Evolutionary conservation across 2,797 vertebrate genomes (phyloP).

Genomic region (Parauchenoglanis ngamensis): DNA sequence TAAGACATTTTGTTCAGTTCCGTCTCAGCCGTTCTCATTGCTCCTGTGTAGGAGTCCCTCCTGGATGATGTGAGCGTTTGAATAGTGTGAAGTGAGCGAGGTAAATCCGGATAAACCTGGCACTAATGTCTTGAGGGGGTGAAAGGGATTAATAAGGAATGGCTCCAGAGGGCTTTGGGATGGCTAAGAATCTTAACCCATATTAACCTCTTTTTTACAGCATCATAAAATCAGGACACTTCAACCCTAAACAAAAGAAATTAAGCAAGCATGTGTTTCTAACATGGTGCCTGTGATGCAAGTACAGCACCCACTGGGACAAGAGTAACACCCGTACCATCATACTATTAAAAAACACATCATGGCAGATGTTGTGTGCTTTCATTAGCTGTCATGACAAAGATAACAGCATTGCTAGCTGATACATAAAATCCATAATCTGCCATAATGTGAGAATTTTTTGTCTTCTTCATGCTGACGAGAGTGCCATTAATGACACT

Average conservation of each 20-base stretch:
- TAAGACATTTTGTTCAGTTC: conserved; percentile 5
- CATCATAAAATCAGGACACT: conserved; percentile 75
- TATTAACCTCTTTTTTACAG: conserved; percentile 79
- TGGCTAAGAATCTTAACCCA: conserved; percentile 86
- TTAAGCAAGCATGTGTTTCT: not conserved
- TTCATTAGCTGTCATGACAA: not conserved
- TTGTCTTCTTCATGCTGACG: not conserved
- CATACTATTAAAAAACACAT: not conserved
- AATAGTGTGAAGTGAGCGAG: conserved; percentile 58
- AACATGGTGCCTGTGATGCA: not conserved
- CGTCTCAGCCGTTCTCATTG: conserved; percentile 13
- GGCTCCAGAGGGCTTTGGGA: conserved; percentile 76
- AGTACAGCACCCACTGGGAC: not conserved
- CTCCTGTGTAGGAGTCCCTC: conserved; percentile 55
- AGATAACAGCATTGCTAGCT: not conserved
- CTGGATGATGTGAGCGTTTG: conserved; percentile 53
- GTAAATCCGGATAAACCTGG: conserved; percentile 76
- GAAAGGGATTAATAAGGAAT: conserved; percentile 81
- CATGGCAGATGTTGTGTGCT: too few species aligned
- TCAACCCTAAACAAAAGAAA: conserved; percentile 26
- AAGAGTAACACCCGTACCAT: not conserved
- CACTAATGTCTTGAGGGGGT: conserved; percentile 76
- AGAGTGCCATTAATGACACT: not conserved
- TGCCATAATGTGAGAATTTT: not conserved
- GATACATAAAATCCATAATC: not conserved